Conservation (phyloP, 2,888 invertebrate genomes). For the Ashinkailepas kermadecensis region DNA sequence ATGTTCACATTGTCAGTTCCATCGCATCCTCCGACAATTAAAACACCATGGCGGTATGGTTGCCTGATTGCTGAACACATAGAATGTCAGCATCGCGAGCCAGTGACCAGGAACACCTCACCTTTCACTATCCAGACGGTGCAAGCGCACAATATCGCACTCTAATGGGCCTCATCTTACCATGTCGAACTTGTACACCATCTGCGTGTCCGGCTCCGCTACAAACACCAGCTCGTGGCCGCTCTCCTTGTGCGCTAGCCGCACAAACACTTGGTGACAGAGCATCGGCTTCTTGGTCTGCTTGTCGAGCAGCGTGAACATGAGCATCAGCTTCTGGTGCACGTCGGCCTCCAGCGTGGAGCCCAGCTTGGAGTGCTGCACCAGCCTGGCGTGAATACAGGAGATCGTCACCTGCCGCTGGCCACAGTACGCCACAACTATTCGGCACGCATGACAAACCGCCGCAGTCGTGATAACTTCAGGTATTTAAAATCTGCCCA, state of each 20-base stretch:
- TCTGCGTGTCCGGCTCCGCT: slow-evolving; percentile 67
- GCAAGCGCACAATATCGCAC: too few species aligned
- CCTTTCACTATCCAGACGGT: too few species aligned
- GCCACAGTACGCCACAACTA: too few species aligned
- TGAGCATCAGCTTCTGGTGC: slow-evolving; percentile 77
- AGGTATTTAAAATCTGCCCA: too few species aligned
- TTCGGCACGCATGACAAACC: too few species aligned
- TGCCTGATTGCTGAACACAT: too few species aligned
- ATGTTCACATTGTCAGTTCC: too few species aligned
- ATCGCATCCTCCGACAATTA: too few species aligned
- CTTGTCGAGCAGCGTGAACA: slow-evolving; percentile 69
- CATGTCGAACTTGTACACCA: slow-evolving; percentile 78
- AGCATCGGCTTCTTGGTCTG: slow-evolving; percentile 49
- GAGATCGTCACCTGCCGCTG: neutral
- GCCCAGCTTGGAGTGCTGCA: slow-evolving; percentile 61
- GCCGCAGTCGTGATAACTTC: too few species aligned
- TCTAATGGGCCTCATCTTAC: slow-evolving; percentile 45
- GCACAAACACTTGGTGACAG: slow-evolving; percentile 66
- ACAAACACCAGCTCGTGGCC: slow-evolving; percentile 87
- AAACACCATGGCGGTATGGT: too few species aligned
- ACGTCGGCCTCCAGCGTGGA: slow-evolving; percentile 72
- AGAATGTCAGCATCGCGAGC: too few species aligned
- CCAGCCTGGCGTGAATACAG: slow-evolving; percentile 49
- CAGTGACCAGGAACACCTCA: too few species aligned
- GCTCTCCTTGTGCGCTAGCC: slow-evolving; percentile 56